A percentile compares a stretch with the other conserved stretches of the same genome.
phyloP scores from a whole-genome alignment of 2,797 vertebrate genomes.

The Sardinella longiceps region DNA sequence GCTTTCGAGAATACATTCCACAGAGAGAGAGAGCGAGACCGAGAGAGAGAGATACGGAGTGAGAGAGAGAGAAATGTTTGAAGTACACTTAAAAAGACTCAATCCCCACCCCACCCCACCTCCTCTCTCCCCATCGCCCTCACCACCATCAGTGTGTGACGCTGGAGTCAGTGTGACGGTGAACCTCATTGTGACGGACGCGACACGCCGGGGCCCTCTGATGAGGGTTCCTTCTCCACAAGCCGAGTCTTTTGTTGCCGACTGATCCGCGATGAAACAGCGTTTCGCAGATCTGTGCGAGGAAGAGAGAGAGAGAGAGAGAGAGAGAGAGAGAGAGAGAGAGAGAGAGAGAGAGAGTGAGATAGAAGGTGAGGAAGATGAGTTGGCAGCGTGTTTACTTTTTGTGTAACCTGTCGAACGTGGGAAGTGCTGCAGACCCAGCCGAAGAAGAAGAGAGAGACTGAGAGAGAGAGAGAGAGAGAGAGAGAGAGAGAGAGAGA shows the following conservation, averaged over 20 bases:
- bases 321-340: neutral
- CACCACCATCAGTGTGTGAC: neutral
- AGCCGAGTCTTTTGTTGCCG: neutral
- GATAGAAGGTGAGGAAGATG: neutral
- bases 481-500: neutral
- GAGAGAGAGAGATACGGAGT: neutral
- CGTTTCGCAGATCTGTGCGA: neutral
- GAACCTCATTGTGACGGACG: neutral
- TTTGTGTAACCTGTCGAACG: neutral
- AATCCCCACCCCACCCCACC: too few species aligned
- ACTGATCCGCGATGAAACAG: too few species aligned
- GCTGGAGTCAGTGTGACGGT: neutral
- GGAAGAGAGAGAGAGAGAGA: neutral
- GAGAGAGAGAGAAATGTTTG: neutral
- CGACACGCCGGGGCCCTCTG: neutral
- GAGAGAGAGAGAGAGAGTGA: too few species aligned
- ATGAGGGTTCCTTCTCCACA: neutral
- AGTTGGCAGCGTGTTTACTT: neutral
- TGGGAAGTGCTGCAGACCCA: neutral
- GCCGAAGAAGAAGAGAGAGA: neutral
- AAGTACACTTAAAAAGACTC: neutral
- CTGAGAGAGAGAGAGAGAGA: neutral
- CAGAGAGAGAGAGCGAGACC: neutral
- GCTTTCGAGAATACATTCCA: neutral
- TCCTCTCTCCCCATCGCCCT: neutral